Evolutionary conservation across 2,797 vertebrate genomes (phyloP).

Genomic region (Acipenser ruthenus): DNA sequence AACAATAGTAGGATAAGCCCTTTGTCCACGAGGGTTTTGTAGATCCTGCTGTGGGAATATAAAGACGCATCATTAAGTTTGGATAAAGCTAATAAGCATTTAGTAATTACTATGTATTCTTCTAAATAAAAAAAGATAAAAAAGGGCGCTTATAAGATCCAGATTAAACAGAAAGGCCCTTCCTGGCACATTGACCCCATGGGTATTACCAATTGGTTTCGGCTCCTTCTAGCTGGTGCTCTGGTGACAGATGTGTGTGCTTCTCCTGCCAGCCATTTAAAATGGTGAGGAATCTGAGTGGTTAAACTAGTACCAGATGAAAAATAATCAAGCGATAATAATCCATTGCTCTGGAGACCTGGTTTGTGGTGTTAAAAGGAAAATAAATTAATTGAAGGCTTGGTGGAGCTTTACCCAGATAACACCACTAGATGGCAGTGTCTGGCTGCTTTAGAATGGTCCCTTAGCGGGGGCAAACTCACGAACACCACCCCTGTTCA

Average conservation of each 20-base stretch:
- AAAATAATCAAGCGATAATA: conserved; percentile 16
- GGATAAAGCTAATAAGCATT: neutral
- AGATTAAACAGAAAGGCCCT: neutral
- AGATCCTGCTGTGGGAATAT: neutral
- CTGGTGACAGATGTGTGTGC: neutral
- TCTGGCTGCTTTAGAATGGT: conserved; percentile 45
- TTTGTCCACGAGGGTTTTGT: neutral
- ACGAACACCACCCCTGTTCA: conserved; percentile 56
- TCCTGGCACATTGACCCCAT: neutral
- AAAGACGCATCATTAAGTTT: neutral
- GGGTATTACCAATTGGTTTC: conserved; percentile 5
- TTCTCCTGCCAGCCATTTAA: neutral
- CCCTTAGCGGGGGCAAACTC: conserved; percentile 53
- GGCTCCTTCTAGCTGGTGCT: neutral
- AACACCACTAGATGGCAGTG: conserved; percentile 63
- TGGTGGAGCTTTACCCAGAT: conserved; percentile 14
- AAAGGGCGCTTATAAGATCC: conserved; percentile 2
- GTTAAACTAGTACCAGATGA: conserved; percentile 8
- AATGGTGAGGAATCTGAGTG: neutral
- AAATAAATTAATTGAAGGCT: neutral
- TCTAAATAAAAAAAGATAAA: neutral
- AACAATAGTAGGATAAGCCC: neutral
- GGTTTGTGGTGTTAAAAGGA: conserved; percentile 4
- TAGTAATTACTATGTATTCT: neutral
- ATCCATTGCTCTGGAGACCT: conserved; percentile 10